Evolutionary conservation across 2,797 vertebrate species (phyloP), one percentile per base, ranked within the genome.

Genomic region (Ciconia nigra): DNA sequence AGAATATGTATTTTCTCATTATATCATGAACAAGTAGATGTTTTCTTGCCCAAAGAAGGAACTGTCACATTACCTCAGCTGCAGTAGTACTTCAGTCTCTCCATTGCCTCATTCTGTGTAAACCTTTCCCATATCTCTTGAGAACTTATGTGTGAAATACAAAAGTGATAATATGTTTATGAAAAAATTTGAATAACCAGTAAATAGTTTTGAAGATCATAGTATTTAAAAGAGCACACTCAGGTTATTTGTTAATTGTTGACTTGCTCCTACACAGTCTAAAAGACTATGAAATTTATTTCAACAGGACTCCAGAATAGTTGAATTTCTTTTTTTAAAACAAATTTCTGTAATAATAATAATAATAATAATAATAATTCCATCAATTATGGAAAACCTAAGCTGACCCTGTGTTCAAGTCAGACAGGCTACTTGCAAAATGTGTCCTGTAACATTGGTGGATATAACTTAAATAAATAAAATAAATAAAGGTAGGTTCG

Each of bases 1-100:
- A 92, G 31, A 85, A 55, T 61, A 39, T 80, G 22, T 92, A 57
- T 83, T 70, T 89, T 91, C 83, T 80, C 55, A 94, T 96, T 83
- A 46, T 63, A 49, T 77, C 83, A 83, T 35, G 31, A 66, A 42
- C 11, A 71, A 90, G 21, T 39, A 52, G 46, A 69, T 0, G 1
- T 39, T 90, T 83, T 84, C 79, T 58, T 92, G 77, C 54, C 49
- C 72, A 82, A 61, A 90, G 33, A 86, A 78, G 46, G 65, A 90
- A 58, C 10, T 46, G 54, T n/a, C 29, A 18, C 62, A 66, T 87
- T 78, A 76, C 58, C 70, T 78, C 93, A 94, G 51, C 46, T 77
- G 37, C 62, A 59, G 42, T 57, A 83, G n/a, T 82, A 84, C 90
- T 93, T 90, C 66, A 55, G 81, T 65, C 12, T 46, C 76, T 52